Evolutionary conservation across 2,888 invertebrate genomes (phyloP).

Genomic region (Thera obeliscata): DNA sequence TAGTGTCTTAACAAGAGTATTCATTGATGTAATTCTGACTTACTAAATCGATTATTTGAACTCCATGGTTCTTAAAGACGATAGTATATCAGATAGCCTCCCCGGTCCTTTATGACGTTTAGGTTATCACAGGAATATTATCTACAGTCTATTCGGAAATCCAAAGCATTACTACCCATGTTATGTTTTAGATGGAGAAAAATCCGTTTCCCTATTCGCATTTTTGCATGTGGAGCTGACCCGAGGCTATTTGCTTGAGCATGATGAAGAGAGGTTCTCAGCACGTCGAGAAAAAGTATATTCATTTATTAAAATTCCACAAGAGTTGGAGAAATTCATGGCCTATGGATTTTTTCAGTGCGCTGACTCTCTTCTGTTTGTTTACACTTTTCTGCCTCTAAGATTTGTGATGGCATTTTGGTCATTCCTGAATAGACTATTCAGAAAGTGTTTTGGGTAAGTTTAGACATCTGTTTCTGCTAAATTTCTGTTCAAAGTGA

Average conservation of each 20-base stretch:
- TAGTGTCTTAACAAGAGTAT: too few relatives aligned
- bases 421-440: conserved; percentile 89
- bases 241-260: conserved; percentile 95
- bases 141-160: too few relatives aligned
- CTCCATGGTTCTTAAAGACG: too few relatives aligned
- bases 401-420: conserved; percentile 94
- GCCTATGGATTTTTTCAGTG: conserved; percentile 97
- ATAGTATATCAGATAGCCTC: too few relatives aligned
- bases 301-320: conserved; percentile 97
- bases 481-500: background rate
- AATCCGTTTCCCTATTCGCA: conserved; percentile 82
- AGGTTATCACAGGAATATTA: too few relatives aligned
- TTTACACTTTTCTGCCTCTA: conserved; percentile 98
- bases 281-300: conserved; percentile 98
- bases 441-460: conserved; percentile 90
- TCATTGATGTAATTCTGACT: too few relatives aligned
- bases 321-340: conserved; percentile 96
- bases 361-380: conserved; percentile 98
- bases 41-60: too few relatives aligned
- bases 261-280: conserved; percentile 97
- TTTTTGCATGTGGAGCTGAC: conserved; percentile 95
- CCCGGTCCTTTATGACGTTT: too few relatives aligned
- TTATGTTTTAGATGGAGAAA: too few relatives aligned
- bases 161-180: background rate
- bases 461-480: conserved; percentile 38